phyloP scores from a whole-genome alignment of 2,113 vertebrate species.

The Jacana jacana region DNA sequence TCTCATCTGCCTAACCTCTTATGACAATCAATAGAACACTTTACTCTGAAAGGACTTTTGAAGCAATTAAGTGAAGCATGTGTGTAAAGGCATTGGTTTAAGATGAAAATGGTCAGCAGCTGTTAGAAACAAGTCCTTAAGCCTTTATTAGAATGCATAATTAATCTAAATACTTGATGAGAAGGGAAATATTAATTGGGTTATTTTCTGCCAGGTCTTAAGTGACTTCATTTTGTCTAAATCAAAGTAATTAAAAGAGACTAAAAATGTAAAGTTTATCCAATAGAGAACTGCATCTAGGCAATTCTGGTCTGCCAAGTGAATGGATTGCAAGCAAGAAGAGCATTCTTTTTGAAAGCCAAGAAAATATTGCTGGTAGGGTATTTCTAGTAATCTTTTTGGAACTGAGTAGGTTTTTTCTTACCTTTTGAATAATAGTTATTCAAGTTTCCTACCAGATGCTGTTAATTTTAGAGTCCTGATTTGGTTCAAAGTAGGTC shows the following conservation, averaged over 20 bases:
- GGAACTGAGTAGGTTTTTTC: background rate
- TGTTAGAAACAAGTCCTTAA: constrained; percentile 44
- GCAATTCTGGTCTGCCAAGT: background rate
- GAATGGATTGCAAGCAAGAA: background rate
- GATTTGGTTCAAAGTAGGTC: background rate
- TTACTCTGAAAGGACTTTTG: background rate
- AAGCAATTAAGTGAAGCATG: constrained; percentile 13
- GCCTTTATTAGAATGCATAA: constrained; percentile 47
- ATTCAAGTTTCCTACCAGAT: background rate
- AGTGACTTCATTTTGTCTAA: constrained; percentile 57
- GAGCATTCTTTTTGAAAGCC: background rate
- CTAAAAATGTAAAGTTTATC: constrained; percentile 53
- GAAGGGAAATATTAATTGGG: constrained; percentile 51
- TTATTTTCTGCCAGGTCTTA: constrained; percentile 46
- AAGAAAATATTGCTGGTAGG: background rate
- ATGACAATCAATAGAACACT: background rate
- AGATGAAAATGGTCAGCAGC: constrained; percentile 42
- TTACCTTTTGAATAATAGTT: background rate
- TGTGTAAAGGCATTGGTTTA: background rate
- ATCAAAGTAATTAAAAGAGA: constrained; percentile 57
- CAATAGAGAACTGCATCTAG: background rate
- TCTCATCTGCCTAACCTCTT: background rate
- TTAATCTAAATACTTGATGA: constrained; percentile 47
- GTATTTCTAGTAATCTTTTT: background rate
- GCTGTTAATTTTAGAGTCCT: background rate